phyloP scores from a whole-genome alignment of 2,113 vertebrate genomes.

The Puntigrus tetrazona region DNA sequence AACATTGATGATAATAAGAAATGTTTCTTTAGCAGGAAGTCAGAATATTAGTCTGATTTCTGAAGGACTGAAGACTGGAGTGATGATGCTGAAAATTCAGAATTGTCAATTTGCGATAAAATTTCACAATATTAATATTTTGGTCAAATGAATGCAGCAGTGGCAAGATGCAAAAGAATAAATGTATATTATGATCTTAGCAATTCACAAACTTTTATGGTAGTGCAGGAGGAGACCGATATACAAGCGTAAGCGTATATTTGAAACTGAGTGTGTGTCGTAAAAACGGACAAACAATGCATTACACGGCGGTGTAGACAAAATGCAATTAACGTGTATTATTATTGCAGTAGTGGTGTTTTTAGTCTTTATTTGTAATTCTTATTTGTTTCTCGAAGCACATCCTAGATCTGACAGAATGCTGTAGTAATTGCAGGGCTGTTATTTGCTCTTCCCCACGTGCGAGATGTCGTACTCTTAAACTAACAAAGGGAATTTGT shows the following conservation, averaged over 20 bases:
- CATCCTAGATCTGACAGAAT: not conserved
- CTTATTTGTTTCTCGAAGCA: not conserved
- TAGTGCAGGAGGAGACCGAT: not conserved
- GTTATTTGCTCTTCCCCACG: not conserved
- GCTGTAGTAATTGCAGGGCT: not conserved
- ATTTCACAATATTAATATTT: not conserved
- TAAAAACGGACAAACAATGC: too few species aligned
- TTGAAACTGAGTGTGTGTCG: too few species aligned
- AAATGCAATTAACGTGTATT: not conserved
- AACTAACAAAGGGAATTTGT: conserved; percentile 20
- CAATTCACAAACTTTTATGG: not conserved
- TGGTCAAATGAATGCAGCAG: not conserved
- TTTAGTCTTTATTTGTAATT: not conserved
- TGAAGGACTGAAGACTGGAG: too few species aligned
- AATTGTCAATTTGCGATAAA: too few species aligned
- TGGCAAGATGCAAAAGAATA: not conserved
- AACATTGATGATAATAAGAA: too few species aligned
- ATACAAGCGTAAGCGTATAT: not conserved
- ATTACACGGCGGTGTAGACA: too few species aligned
- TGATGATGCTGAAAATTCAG: too few species aligned
- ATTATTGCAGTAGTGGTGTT: not conserved
- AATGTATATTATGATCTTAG: not conserved
- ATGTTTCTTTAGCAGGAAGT: too few species aligned
- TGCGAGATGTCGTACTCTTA: not conserved
- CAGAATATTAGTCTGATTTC: not conserved